Percentiles rank a stretch among this genome's conserved stretches.
Evolutionary conservation across 2,797 vertebrate genomes (phyloP).

Genomic region (Aldrovandia affinis): DNA sequence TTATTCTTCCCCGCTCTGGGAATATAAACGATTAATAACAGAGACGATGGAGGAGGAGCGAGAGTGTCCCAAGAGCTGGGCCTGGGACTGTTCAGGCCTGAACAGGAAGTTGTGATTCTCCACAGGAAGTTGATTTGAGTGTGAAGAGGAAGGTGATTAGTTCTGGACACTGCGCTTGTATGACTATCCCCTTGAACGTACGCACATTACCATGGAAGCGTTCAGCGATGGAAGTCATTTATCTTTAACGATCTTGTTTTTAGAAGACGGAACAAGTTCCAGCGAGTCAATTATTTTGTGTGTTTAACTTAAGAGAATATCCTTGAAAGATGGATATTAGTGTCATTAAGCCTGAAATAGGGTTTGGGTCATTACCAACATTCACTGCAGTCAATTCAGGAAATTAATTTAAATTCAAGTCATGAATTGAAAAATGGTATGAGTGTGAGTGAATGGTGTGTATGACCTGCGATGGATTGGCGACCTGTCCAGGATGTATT

Average conservation of each 20-base stretch:
- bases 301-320: conserved; percentile 37
- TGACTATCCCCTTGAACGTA: conserved; percentile 46
- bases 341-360: conserved; percentile 10
- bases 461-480: no score
- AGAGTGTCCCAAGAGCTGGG: conserved; percentile 34
- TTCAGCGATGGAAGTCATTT: no score
- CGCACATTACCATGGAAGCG: conserved; percentile 50
- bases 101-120: conserved; percentile 30
- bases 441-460: no score
- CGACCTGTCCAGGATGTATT: no score
- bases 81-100: background rate
- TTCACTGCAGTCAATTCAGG: no score
- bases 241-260: no score
- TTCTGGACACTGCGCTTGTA: conserved; percentile 48
- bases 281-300: conserved; percentile 40
- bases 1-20: conserved; percentile 32
- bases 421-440: no score
- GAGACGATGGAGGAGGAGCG: conserved; percentile 31
- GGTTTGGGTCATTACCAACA: no score
- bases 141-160: conserved; percentile 46
- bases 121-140: conserved; percentile 46
- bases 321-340: conserved; percentile 15
- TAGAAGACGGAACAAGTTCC: no score
- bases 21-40: conserved; percentile 59
- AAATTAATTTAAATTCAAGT: no score